Percentiles rank a stretch among this genome's conserved stretches.
These are phyloP conservation scores for Trichoplusia ni DNA, from an alignment of 1,140 invertebrate species.

Conservation along the genomic window DNA sequence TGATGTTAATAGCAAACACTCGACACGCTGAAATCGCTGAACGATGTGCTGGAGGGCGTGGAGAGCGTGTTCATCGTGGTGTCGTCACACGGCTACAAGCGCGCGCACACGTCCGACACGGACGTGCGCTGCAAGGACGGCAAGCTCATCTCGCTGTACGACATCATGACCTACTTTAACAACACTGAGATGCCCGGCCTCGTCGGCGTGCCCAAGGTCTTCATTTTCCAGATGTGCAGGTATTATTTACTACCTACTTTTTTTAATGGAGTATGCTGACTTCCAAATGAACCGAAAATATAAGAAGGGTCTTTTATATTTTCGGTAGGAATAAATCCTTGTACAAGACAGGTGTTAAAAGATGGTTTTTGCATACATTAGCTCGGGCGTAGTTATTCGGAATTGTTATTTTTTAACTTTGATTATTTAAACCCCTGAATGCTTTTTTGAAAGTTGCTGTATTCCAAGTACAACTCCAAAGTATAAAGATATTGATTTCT, in stretches of 20 bases:
- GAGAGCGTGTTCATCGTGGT: slow-evolving; percentile 78
- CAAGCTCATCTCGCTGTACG: slow-evolving; percentile 60
- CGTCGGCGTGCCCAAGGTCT: slow-evolving; percentile 88
- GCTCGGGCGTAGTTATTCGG: too few species aligned
- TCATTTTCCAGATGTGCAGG: slow-evolving; percentile 90
- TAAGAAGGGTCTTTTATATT: too few species aligned
- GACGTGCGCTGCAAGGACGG: slow-evolving; percentile 78
- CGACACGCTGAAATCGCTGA: slow-evolving; percentile 50
- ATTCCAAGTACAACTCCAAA: too few species aligned
- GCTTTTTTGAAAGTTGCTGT: too few species aligned
- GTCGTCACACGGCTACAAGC: slow-evolving; percentile 76
- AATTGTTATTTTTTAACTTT: too few species aligned
- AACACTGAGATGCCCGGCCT: slow-evolving; percentile 83
- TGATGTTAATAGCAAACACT: slow-evolving; percentile 52
- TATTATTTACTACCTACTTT: slow-evolving; percentile 45
- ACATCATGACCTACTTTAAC: slow-evolving; percentile 84
- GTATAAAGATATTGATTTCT: too few species aligned
- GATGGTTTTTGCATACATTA: too few species aligned
- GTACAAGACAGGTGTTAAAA: too few species aligned
- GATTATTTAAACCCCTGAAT: too few species aligned
- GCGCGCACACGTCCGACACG: slow-evolving; percentile 51
- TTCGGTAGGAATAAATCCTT: too few species aligned
- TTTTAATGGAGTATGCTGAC: not conserved
- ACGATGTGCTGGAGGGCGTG: slow-evolving; percentile 48
- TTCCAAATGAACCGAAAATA: not conserved